Conservation (phyloP, 2,797 vertebrate species). For the Mycteria americana region DNA sequence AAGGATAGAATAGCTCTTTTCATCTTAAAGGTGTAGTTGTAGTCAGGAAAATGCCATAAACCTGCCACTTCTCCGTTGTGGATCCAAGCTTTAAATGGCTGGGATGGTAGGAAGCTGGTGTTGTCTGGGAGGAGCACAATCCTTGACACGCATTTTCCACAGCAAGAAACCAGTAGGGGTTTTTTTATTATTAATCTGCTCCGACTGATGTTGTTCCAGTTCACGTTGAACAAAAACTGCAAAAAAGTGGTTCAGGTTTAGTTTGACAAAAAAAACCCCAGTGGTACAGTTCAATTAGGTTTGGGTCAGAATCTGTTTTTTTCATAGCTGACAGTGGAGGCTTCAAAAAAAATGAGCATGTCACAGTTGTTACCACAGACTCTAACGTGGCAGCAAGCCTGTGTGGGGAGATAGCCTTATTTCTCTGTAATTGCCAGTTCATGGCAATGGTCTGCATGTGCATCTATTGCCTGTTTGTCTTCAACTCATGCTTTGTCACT, state of each 20-base stretch:
- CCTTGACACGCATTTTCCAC: background rate
- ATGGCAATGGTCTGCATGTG: background rate
- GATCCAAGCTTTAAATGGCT: background rate
- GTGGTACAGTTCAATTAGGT: background rate
- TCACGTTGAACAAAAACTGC: background rate
- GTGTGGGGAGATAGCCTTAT: rapidly evolving
- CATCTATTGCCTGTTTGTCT: rapidly evolving
- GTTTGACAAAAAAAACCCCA: background rate
- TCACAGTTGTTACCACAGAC: background rate
- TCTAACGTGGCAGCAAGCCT: background rate
- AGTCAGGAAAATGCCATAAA: background rate
- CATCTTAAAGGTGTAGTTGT: background rate
- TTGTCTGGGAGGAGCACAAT: background rate
- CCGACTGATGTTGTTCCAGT: background rate
- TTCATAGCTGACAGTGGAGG: background rate
- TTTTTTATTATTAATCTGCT: background rate
- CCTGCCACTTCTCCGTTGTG: background rate
- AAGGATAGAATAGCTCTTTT: background rate
- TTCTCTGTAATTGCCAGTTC: background rate
- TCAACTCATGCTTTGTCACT: background rate
- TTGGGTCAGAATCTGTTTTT: background rate
- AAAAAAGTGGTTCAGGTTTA: background rate
- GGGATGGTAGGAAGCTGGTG: background rate
- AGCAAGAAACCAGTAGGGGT: background rate
- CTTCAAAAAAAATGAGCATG: rapidly evolving